Base-by-base conservation (phyloP, 2,888 invertebrate species). In the Tetranychus piercei region DNA sequence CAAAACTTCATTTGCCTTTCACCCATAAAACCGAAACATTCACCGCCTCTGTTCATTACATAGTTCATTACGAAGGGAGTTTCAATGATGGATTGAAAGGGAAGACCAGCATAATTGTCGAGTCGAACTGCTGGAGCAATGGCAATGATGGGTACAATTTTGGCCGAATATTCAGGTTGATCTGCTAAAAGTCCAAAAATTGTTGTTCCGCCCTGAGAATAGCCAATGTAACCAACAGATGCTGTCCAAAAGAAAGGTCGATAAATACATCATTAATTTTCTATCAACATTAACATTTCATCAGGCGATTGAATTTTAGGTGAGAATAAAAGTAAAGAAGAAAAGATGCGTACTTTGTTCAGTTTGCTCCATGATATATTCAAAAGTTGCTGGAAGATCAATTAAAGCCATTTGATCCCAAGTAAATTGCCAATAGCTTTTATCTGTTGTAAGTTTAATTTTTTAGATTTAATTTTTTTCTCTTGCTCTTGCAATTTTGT, bases 361-460 rank as follows among this genome's bases (percentile, higher is more conserved):
- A 15, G 55, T 55, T 1, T 15, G 1, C 15, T 55, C 15, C 5
- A 55, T 55, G 11, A 55, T 55, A 2, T 55, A 6, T 15, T 69
- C 69, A n/a, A 69, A 15, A 11, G 34, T 23, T 9, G 22, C n/a
- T 23, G 69, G 69, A 15, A 69, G 11, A 23, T 69, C 69, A 4
- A 18, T 18, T n/a, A 5, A 6, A 23, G 69, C 69, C 9, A 23
- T 23, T n/a, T 69, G 15, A 23, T 69, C 69, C 9, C 9, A 23
- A 69, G 69, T 23, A n/a, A 69, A 69, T n/a, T 69, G 8, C 69
- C 69, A 69, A 69, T 23, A 69, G 11, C 9, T 18, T 20, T 69
- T 23, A 23, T 69, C 69, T 55, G 15, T 55, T 7, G 55, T 6
- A 55, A 55, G 55, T 55, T 45, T 15, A 5, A 15, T 55, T 55